Base-by-base conservation (phyloP, 2,888 invertebrate species). In the Tridacna crocea region DNA sequence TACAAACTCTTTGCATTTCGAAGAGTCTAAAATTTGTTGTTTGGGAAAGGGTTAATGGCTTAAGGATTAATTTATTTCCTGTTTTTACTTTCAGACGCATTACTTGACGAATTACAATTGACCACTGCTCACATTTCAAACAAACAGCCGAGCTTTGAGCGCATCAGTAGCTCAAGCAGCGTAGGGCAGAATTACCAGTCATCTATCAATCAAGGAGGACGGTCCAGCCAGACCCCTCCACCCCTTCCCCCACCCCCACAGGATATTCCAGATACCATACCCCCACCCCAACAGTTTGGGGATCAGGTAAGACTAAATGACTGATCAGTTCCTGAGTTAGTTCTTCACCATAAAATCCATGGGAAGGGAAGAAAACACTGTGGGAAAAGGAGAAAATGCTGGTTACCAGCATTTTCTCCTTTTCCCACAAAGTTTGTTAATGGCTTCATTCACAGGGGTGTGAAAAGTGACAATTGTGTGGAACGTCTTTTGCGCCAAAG, bases 71-170 rank as follows among this genome's bases (percentile, higher is more conserved):
- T 27, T 66, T 11, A 1, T 36, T 27, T 36, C 36, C 13, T 66
- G 10, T 27, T 6, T 19, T 70, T 48, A 6, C 47, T 92, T 94
- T 51, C 92, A 99, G 99, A 99, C 96, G 98, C 99, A 84, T 95
- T 99, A 89, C 96, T 99, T 93, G 98, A 98, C 81, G 99, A 99
- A 94, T 96, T 99, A 81, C 99, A 99, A 95, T 98, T 94, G 76
- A 95, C 98, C 92, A 99, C 99, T 15, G 97, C 98, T 89, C 97
- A 98, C 60, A 90, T 90, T 66, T 90, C 90, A 47, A 84, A 88
- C 66, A 89, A 88, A 81, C 89, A 80, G 80, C 58, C 74, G 0
- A 27, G 63, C 22, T 6, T 13, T 19, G 65, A 77, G 24, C 66
- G 61, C 17, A 77, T 63, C 63, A 72, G 68, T 68, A 27, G 61